A percentile compares a stretch with the other conserved stretches of the same genome.
Evolutionary conservation across 2,888 invertebrate species (phyloP).

Genomic region (Nematopogon swammerdamellus): DNA sequence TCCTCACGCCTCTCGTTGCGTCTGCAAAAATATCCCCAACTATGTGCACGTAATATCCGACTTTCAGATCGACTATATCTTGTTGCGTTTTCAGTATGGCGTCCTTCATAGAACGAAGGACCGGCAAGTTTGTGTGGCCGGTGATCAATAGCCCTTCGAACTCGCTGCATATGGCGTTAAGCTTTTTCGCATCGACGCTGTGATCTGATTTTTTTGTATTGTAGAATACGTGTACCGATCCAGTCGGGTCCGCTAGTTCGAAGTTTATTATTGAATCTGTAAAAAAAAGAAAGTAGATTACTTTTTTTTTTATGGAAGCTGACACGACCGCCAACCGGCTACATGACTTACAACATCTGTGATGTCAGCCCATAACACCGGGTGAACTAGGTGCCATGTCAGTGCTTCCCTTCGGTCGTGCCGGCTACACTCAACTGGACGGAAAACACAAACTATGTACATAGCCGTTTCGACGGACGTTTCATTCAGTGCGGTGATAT

Average conservation of each 20-base stretch:
- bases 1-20: slow-evolving; percentile 22
- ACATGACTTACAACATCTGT: too few relatives aligned
- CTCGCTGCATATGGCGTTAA: slow-evolving; percentile 23
- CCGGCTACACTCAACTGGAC: too few relatives aligned
- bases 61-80: slow-evolving; percentile 17
- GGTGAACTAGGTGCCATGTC: too few relatives aligned
- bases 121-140: slow-evolving; percentile 24
- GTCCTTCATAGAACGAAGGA: slow-evolving; percentile 30
- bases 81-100: slow-evolving; percentile 19
- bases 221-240: slow-evolving; percentile 34
- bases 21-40: slow-evolving; percentile 43
- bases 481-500: too few relatives aligned
- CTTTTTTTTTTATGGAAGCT: too few relatives aligned
- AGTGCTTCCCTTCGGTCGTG: too few relatives aligned
- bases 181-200: slow-evolving; percentile 17
- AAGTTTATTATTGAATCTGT: slow-evolving; percentile 20
- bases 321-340: too few relatives aligned
- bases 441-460: too few relatives aligned
- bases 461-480: too few relatives aligned
- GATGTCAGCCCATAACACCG: too few relatives aligned
- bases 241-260: slow-evolving; percentile 40
- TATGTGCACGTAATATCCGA: slow-evolving; percentile 28
- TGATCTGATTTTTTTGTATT: slow-evolving; percentile 27
- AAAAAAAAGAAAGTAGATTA: too few relatives aligned
- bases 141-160: slow-evolving; percentile 23